Base-by-base conservation (phyloP, 2,797 vertebrate genomes). In the Cyclopterus lumpus region DNA sequence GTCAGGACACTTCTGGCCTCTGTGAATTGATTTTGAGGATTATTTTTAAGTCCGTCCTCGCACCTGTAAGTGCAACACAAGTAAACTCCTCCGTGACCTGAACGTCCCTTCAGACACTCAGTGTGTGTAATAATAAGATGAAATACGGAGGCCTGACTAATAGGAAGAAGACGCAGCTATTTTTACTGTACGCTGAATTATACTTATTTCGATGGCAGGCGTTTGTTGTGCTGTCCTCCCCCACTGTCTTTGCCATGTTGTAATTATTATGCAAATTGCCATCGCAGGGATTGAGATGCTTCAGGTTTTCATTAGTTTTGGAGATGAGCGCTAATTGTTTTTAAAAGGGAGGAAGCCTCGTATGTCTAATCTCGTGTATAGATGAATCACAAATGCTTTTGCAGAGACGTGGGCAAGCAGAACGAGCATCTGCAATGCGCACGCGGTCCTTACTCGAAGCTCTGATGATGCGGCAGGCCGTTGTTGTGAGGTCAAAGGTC, bases 181-280 rank as follows among this genome's bases (percentile, higher is more conserved):
- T 86, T 88, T 81, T 75, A 66, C 49, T 57, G 62, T 82, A 66
- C 15, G 40, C 20, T 82, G 59, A 85, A 85, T 85, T 80, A 80
- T 75, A 70, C 79, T 82, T 60, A 67, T 87, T 80, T 63, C 71
- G 70, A 80, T 82, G 86, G 78, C 86, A 90, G 83, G 75, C 76
- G 82, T 84, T 83, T 88, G 84, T 88, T 87, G 84, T 85, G 70
- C 81, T 86, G 88, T 91, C 90, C 89, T 90, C 90, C 90, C 81
- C 73, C 88, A 71, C 80, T 79, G 80, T 82, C 83, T 75, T 74
- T 79, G 49, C 79, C 55, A 49, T 77, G 84, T 81, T 84, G 73
- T 90, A 91, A 91, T 93, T 90, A 88, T 86, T 82, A 86, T 88
- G 89, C 82, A 90, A 89, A 91, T 89, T 89, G 24, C 64, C 53